These are phyloP conservation scores for Theristicus caerulescens DNA, from an alignment of 2,113 vertebrate species.

Conservation along the genomic window DNA sequence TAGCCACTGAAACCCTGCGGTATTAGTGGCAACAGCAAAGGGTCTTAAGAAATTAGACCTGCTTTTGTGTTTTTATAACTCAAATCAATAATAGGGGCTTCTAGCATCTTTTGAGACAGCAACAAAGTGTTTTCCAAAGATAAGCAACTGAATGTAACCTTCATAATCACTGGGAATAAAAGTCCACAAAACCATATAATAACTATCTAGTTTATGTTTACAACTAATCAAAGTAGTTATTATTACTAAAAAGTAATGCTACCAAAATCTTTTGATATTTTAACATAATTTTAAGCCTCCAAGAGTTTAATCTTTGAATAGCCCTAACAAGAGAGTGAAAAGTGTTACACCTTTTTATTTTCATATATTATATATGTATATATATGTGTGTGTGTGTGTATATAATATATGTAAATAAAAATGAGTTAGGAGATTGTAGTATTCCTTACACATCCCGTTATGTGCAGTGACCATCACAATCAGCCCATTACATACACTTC, in stretches of 20 bases:
- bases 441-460: not conserved
- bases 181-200: not conserved
- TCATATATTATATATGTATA: not conserved
- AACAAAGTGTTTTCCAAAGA: constrained; percentile 38
- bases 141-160: not conserved
- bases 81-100: not conserved
- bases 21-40: not conserved
- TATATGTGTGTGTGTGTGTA: not conserved
- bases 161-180: not conserved
- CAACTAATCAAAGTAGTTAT: not conserved
- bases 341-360: not conserved
- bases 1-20: not conserved
- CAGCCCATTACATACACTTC: not conserved
- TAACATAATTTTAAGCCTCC: not conserved
- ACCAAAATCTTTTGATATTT: not conserved
- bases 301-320: not conserved
- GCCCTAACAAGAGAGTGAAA: not conserved
- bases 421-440: not conserved
- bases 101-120: not conserved
- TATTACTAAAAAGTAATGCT: not conserved
- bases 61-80: not conserved
- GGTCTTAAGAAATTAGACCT: not conserved
- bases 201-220: not conserved
- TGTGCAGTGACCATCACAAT: not conserved
- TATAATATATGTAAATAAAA: constrained; percentile 18